Evolutionary conservation across 2,113 vertebrate species (phyloP), one percentile per base, ranked within the genome.

Genomic region (Psittacara wagleri): DNA sequence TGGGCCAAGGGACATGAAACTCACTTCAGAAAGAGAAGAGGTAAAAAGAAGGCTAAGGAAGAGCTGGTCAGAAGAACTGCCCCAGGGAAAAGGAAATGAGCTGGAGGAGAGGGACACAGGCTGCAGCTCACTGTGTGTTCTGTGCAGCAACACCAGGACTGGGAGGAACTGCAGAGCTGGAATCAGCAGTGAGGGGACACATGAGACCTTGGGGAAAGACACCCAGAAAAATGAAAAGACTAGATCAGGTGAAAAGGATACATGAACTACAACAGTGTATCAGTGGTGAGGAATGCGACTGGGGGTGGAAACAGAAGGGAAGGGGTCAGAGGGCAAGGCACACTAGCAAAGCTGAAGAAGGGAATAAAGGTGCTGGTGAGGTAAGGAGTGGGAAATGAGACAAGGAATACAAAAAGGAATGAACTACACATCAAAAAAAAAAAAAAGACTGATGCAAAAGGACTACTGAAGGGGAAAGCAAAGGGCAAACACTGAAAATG

Each of bases 261-360:
- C 9, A 51, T 2, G 8, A 55, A 48, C 19, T 68, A 49, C 41
- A 48, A 3, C 4, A 43, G 35, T 3, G 0, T 22, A 61, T 24
- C 29, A 54, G 55, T 24, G 24, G 52, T 44, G 41, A 78, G 37
- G 46, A 87, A 59, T 31, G 12, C 1, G 7, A 57, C 37, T 41
- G 29, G 27, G 9, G 48, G 6, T 35, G 16, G 37, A 75, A 87
- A 93, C 13, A 66, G 18, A 4, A 48, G 13, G 4, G 19, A 1
- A 4, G 6, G 13, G 5, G 11, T 14, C 33, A 54, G 17, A 18
- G 5, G 1, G 3, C 25, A 77, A 15, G 6, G 16, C 17, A 23
- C 29, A 35, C 11, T 11, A 62, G 41, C 68, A 87, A 81, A 86
- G 7, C 11, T 78, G 73, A 84, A 70, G 27, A 57, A 39, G 24